Percentiles rank a stretch among this genome's conserved stretches.
Conservation (phyloP, 2,888 invertebrate species). For the Azorinus chamasolen region DNA sequence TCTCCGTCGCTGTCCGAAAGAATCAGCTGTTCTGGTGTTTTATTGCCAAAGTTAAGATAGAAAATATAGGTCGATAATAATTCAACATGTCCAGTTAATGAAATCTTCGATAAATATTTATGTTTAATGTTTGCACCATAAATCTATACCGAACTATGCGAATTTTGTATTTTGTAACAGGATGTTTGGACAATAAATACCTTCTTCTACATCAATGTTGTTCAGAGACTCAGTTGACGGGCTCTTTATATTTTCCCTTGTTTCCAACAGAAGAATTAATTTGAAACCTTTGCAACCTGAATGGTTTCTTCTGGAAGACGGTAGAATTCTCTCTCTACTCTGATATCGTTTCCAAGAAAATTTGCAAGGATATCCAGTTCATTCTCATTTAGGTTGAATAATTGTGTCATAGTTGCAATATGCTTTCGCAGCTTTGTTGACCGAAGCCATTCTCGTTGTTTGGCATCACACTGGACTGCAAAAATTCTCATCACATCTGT, state of each 20-base stretch:
- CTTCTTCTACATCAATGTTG: too few species aligned
- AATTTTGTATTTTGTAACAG: too few species aligned
- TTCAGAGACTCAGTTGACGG: too few species aligned
- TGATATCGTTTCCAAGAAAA: conserved; percentile 24
- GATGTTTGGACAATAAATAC: too few species aligned
- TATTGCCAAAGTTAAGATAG: too few species aligned
- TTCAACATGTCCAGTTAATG: too few species aligned
- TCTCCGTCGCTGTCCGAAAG: too few species aligned
- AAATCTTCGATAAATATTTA: too few species aligned
- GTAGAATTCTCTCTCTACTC: conserved; percentile 18
- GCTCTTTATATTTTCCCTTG: not conserved
- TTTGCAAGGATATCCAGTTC: conserved; percentile 14
- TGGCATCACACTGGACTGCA: conserved; percentile 13
- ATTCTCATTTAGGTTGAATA: conserved; percentile 19
- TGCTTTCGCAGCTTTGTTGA: conserved; percentile 29
- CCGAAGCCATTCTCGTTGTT: conserved; percentile 2
- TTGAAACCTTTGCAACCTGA: conserved; percentile 26
- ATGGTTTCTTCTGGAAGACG: conserved; percentile 20
- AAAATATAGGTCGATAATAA: too few species aligned
- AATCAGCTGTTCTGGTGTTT: too few species aligned
- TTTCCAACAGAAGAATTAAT: conserved; percentile 8
- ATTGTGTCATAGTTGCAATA: conserved; percentile 27
- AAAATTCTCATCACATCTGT: conserved; percentile 13
- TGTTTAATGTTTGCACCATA: too few species aligned
- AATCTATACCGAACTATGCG: too few species aligned